phyloP scores from a whole-genome alignment of 2,113 vertebrate genomes.

The Dromas ardeola region DNA sequence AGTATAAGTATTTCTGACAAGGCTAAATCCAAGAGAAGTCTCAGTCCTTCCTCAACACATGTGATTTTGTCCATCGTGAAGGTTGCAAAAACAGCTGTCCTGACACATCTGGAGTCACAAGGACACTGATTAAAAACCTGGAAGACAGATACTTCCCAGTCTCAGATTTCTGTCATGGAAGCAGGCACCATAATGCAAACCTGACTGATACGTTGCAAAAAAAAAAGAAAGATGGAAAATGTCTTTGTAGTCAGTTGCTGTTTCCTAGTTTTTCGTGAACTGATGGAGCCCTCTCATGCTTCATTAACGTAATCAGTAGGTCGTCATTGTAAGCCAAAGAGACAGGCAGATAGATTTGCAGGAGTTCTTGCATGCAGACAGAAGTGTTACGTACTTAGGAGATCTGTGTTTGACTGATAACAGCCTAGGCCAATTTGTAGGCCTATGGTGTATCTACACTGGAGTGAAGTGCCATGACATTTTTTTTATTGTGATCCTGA shows the following conservation, averaged over 20 bases:
- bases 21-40: neutral
- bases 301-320: neutral
- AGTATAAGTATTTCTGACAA: neutral
- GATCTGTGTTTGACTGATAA: slow-evolving; percentile 16
- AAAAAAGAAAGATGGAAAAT: neutral
- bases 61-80: neutral
- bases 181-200: neutral
- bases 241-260: neutral
- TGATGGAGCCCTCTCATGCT: neutral
- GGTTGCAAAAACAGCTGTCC: neutral
- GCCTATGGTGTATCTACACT: neutral
- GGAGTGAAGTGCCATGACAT: neutral
- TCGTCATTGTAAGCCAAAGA: neutral
- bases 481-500: neutral
- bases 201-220: neutral
- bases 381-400: neutral
- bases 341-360: neutral
- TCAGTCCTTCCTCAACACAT: neutral
- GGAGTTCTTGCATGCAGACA: neutral
- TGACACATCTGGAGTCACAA: neutral
- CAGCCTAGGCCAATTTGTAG: neutral
- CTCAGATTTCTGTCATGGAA: neutral
- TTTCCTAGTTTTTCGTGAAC: neutral
- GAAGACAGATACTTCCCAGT: neutral
- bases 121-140: neutral